These are phyloP conservation scores for Plecturocebus donacophilus DNA, from an alignment of 2,113 vertebrate species.

Conservation along the genomic window DNA sequence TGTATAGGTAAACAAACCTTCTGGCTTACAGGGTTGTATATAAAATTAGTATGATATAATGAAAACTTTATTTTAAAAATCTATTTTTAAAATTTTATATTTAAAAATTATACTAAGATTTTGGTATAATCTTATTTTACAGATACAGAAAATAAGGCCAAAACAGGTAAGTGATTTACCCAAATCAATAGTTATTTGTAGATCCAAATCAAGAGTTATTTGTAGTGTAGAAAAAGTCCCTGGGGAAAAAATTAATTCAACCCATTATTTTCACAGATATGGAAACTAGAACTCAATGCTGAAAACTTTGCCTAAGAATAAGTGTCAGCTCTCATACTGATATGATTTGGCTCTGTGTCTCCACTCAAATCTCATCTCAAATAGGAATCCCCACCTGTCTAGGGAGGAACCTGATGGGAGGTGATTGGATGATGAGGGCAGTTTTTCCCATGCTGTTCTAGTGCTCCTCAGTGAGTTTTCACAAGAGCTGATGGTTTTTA, in stretches of 20 bases:
- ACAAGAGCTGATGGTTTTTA: too few species aligned
- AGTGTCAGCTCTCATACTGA: neutral
- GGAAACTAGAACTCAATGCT: neutral
- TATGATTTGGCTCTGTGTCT: too few species aligned
- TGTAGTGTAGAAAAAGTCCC: neutral
- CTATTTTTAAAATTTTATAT: too few species aligned
- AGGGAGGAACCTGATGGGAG: too few species aligned
- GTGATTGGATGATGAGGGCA: too few species aligned
- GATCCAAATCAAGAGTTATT: neutral
- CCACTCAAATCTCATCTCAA: too few species aligned
- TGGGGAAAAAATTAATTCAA: neutral
- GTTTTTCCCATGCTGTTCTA: too few species aligned
- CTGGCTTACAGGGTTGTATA: neutral
- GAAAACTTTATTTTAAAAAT: neutral
- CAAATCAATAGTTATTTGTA: neutral
- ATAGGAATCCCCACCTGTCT: too few species aligned
- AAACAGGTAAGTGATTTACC: neutral
- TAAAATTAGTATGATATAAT: neutral
- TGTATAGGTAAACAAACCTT: neutral
- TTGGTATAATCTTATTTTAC: neutral
- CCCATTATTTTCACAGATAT: neutral
- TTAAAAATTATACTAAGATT: too few species aligned
- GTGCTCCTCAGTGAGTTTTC: too few species aligned
- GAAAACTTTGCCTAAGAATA: neutral
- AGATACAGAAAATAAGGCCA: neutral